Evolutionary conservation across 2,797 vertebrate species (phyloP).

Genomic region (Clarias platycephalus): DNA sequence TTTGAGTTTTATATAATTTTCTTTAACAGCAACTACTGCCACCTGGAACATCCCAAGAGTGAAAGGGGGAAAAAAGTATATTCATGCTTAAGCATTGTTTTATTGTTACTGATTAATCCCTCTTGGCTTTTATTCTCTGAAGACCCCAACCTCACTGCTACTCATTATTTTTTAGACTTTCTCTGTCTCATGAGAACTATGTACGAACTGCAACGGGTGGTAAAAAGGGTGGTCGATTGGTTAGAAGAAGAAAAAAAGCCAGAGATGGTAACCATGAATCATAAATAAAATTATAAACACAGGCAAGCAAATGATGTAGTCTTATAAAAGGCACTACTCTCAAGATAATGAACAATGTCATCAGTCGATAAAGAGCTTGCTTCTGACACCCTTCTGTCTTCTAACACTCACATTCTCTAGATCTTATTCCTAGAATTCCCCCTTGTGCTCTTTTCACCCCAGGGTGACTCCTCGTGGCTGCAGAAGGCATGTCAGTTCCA

Average conservation of each 20-base stretch:
- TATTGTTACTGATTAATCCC: constrained; percentile 2
- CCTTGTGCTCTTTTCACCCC: neutral
- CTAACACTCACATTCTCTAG: neutral
- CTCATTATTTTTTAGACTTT: constrained; percentile 2
- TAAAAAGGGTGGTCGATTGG: too few species aligned
- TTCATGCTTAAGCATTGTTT: neutral
- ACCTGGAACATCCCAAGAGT: neutral
- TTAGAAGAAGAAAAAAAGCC: neutral
- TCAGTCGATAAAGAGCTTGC: neutral
- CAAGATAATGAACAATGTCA: neutral
- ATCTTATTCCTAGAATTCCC: neutral
- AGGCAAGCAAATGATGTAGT: neutral
- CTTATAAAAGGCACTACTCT: neutral
- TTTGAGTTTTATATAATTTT: neutral
- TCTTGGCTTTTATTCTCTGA: constrained; percentile 6
- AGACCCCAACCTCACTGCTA: neutral
- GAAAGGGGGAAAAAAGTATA: neutral
- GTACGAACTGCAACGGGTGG: neutral
- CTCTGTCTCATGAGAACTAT: constrained; percentile 2
- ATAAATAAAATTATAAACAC: neutral
- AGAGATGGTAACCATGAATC: neutral
- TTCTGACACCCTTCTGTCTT: neutral
- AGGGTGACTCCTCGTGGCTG: neutral
- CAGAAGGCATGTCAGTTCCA: neutral
- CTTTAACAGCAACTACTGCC: neutral